Evolutionary conservation across 2,888 invertebrate species (phyloP).

Genomic region (Sminthurinus aureus): DNA sequence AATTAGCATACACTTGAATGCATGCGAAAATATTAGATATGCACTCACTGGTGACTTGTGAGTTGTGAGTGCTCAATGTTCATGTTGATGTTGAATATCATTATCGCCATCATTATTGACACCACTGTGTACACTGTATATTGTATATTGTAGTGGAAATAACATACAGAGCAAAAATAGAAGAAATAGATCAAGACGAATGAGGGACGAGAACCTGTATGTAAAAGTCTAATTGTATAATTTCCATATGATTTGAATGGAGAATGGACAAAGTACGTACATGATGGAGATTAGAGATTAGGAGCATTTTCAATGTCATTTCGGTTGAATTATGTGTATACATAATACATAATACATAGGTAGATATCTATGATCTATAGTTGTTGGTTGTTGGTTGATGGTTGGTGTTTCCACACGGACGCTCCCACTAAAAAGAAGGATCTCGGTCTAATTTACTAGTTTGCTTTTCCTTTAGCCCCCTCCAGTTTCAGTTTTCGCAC

Average conservation of each 20-base stretch:
- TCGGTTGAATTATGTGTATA: neutral
- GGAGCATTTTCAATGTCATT: neutral
- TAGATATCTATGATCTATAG: neutral
- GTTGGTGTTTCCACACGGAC: constrained; percentile 9
- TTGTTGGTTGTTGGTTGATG: too few species aligned
- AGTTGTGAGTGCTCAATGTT: too few species aligned
- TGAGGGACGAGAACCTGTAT: too few species aligned
- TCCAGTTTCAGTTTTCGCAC: constrained; percentile 42
- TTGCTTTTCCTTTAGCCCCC: constrained; percentile 9
- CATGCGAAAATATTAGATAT: too few species aligned
- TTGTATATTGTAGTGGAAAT: too few species aligned
- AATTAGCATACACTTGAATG: neutral
- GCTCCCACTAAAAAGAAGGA: constrained; percentile 3
- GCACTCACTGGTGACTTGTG: too few species aligned
- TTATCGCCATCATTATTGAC: too few species aligned
- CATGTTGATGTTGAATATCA: too few species aligned
- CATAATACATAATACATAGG: neutral
- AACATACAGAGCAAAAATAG: too few species aligned
- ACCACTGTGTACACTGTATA: too few species aligned
- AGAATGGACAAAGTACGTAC: neutral
- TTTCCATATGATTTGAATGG: neutral
- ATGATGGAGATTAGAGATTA: neutral
- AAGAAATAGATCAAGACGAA: too few species aligned
- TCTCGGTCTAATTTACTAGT: constrained; percentile 38
- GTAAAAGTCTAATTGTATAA: too few species aligned